These are phyloP conservation scores for Carapus acus DNA, from an alignment of 2,797 vertebrate species.

Conservation along the genomic window DNA sequence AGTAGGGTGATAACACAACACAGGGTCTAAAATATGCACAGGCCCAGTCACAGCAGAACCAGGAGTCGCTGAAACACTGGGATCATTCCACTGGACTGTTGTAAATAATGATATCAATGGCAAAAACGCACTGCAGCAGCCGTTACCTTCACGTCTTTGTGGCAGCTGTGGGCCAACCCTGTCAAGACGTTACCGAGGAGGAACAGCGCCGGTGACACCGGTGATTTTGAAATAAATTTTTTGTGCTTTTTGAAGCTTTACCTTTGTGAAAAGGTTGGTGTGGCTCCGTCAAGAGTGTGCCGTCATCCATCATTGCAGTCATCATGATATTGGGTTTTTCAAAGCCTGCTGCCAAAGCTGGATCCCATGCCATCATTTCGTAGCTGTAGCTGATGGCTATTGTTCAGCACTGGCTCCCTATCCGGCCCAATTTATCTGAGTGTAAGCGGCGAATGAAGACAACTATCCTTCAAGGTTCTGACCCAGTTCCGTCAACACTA, in stretches of 20 bases:
- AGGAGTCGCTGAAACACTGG: conserved; percentile 33
- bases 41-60: conserved; percentile 15
- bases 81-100: conserved; percentile 40
- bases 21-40: too few species aligned
- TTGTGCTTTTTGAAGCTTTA: conserved; percentile 35
- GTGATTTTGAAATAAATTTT: conserved; percentile 28
- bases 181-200: conserved; percentile 37
- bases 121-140: conserved; percentile 68
- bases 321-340: conserved; percentile 35
- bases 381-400: not conserved
- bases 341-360: conserved; percentile 58
- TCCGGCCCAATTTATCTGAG: conserved; percentile 21
- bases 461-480: conserved; percentile 14
- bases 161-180: conserved; percentile 46
- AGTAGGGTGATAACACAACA: too few species aligned
- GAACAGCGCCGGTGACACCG: conserved; percentile 50
- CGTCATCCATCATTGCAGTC: too few species aligned
- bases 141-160: conserved; percentile 44
- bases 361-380: conserved; percentile 35
- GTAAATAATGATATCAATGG: conserved; percentile 61
- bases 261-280: conserved; percentile 19
- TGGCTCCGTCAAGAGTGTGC: conserved; percentile 10
- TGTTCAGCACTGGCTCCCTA: conserved; percentile 12
- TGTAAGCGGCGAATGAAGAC: conserved; percentile 22
- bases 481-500: conserved; percentile 6